Percentiles rank a stretch among this genome's conserved stretches.
Evolutionary conservation across 2,113 vertebrate species (phyloP).

Genomic region (Catharus minimus): DNA sequence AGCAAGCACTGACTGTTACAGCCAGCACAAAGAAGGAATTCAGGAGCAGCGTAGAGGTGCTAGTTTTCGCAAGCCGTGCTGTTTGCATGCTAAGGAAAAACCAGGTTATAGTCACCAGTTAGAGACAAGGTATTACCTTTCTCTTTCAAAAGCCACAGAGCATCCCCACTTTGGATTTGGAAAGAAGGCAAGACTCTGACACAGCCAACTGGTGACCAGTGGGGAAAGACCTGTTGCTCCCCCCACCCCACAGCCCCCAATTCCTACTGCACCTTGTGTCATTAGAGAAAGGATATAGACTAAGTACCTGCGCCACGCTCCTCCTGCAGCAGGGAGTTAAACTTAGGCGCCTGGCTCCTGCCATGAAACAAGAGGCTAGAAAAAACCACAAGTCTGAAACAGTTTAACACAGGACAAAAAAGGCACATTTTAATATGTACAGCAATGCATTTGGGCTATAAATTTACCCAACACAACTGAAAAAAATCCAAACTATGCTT

Average conservation of each 20-base stretch:
- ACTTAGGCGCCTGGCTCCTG: slow-evolving; percentile 22
- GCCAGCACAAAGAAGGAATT: not conserved
- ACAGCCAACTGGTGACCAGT: not conserved
- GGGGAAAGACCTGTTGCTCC: not conserved
- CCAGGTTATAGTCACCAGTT: not conserved
- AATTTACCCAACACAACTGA: slow-evolving; percentile 71
- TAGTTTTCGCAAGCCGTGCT: rapidly evolving
- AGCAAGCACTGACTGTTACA: not conserved
- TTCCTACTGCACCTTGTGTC: not conserved
- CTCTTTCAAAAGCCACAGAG: not conserved
- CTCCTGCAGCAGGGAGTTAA: slow-evolving; percentile 11
- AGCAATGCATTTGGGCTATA: slow-evolving; percentile 74
- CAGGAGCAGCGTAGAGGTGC: rapidly evolving
- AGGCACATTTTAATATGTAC: slow-evolving; percentile 77
- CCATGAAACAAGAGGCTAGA: slow-evolving; percentile 39
- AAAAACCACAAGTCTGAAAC: slow-evolving; percentile 70
- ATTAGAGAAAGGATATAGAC: not conserved
- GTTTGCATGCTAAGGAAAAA: not conserved
- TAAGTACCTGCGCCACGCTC: not conserved
- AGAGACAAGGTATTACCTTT: not conserved
- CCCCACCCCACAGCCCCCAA: not conserved
- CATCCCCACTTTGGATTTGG: not conserved
- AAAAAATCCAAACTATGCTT: slow-evolving; percentile 60
- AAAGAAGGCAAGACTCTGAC: not conserved
- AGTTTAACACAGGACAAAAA: slow-evolving; percentile 73